Base-by-base conservation (phyloP, 2,113 vertebrate genomes). In the Pyxicephalus adspersus region DNA sequence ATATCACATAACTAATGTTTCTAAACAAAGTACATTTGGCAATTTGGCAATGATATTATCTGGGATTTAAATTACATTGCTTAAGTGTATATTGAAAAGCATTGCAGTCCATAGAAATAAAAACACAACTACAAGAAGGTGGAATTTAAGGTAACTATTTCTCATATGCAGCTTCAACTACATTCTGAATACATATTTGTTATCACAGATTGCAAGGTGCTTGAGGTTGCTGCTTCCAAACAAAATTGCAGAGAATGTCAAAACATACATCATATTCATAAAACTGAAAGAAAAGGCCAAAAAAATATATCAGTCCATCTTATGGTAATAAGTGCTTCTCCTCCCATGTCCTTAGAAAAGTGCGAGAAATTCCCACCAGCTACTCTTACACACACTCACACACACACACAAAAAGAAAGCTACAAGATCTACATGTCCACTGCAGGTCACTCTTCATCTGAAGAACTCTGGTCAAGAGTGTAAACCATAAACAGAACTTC, bases 401-500 rank as follows among this genome's bases (percentile, higher is more conserved):
- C 17, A 38, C 64, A 50, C 22, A 79, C 52, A 61, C 34, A 80
- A 60, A 79, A n/a, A 77, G 17, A 51, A 50, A 38, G 61, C 79
- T 34, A 65, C 28, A 45, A 54, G 50, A 65, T 57, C 70, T 81
- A 50, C 75, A 80, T 83, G 86, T 83, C 86, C 85, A 85, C 83
- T 17, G 16, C 82, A 80, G 86, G 84, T 65, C 90, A 97, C 87
- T 98, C 96, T 90, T 99, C 96, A 17, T 97, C 96, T 29, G 94
- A 96, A 88, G 94, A 96, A 92, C 93, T 95, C 92, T 90, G 93
- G 71, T 99, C 97, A 93, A 98, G 91, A 83, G 95, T 89, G 88
- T 99, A 99, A 87, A 95, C 95, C 97, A 99, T 98, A 88, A 98
- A 99, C 91, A 95, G 92, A 89, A 98, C 93, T 3, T 98, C 96